phyloP scores from a whole-genome alignment of 2,797 vertebrate genomes.

The Falco rusticolus region DNA sequence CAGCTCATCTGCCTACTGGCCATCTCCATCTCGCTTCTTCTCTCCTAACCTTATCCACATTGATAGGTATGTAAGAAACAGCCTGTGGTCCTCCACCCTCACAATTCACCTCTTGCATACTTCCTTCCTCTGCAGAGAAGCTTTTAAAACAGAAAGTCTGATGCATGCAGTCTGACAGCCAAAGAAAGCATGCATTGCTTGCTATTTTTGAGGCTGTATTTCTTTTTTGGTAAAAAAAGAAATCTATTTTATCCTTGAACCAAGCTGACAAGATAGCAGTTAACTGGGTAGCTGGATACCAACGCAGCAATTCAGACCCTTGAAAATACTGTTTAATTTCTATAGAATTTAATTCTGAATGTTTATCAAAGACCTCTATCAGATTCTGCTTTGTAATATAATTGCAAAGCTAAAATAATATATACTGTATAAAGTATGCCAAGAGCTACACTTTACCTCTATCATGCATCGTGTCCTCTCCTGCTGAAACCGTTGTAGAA shows the following conservation, averaged over 20 bases:
- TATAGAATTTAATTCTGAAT: neutral
- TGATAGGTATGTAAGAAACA: neutral
- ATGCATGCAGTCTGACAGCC: neutral
- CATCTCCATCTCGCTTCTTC: neutral
- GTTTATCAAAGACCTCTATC: neutral
- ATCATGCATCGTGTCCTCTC: constrained; percentile 98
- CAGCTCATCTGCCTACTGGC: neutral
- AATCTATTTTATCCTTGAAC: neutral
- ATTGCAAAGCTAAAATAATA: neutral
- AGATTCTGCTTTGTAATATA: neutral
- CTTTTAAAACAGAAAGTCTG: neutral
- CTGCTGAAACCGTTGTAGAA: constrained; percentile 96
- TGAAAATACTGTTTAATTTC: neutral
- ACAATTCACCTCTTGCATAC: neutral
- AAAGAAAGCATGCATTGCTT: neutral
- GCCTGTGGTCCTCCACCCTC: neutral
- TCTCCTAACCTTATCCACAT: neutral
- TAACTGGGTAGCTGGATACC: neutral
- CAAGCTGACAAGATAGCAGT: neutral
- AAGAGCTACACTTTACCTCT: constrained; percentile 82
- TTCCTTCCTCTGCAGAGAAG: neutral
- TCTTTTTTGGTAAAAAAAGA: neutral
- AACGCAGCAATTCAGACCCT: neutral
- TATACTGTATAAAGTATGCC: neutral
- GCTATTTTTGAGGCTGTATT: neutral